Base-by-base conservation (phyloP, 2,888 invertebrate species). In the Empis livida region DNA sequence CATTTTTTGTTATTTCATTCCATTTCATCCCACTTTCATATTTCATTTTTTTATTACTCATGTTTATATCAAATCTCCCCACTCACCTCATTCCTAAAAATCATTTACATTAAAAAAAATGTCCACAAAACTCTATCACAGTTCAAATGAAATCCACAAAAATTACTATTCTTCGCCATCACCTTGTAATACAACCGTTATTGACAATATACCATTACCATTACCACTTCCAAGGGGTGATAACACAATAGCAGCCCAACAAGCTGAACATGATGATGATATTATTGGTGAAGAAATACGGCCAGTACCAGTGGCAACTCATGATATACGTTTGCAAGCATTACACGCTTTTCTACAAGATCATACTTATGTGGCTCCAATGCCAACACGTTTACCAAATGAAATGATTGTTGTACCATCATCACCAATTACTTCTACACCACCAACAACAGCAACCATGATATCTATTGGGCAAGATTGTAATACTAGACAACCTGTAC, bases 271-370 rank as follows among this genome's bases (percentile, higher is more conserved):
- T 41, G 67, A 68, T 35, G 69, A 69, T 39, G 69, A 69, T 47
- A 56, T 68, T 15, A 65, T 63, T 51, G 68, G 68, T 46, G 67
- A 67, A 49, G 69, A 69, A 53, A 60, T 68, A 45, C 61, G 68
- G 23, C 69, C 69, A 11, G 56, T 59, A 42, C 67, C 68, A 3
- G 63, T 67, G 15, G 60, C 53, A 39, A 65, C 68, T 5, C 60
- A 61, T 39, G 68, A 69, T 52, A 43, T 61, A 31, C 60, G 64
- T 14, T 43, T 68, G 46, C 65, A 64, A 49, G 61, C 61, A 38
- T 43, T 69, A 27, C 66, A 69, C 53, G 66, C 67, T 15, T 60
- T 68, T 5, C 55, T 65, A 49, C 65, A 66, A 50, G 69, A 69
- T 60, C 69, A 69, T 39, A 69, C 68, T 0, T 69, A 69, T 51